A percentile compares a stretch with the other conserved stretches of the same genome.
These are phyloP conservation scores for Halesus radiatus DNA, from an alignment of 1,140 invertebrate species.

Conservation along the genomic window DNA sequence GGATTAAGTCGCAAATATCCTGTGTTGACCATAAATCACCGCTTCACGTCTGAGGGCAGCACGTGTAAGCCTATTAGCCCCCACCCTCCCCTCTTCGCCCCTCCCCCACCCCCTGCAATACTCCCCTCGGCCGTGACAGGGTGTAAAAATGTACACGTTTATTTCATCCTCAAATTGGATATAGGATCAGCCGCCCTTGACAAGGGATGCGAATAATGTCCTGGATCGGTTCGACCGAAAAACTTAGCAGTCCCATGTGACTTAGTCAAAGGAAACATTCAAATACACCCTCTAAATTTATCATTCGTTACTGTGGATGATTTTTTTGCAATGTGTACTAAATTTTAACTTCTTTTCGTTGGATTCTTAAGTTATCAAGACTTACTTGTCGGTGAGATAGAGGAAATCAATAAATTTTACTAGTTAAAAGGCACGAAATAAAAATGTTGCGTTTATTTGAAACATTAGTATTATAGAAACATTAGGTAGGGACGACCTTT, in stretches of 20 bases:
- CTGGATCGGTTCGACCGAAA: not conserved
- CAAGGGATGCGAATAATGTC: constrained; percentile 37
- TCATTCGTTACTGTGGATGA: too few species aligned
- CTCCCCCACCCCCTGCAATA: not conserved
- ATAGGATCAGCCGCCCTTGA: constrained; percentile 39
- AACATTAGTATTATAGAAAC: too few species aligned
- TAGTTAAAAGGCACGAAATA: too few species aligned
- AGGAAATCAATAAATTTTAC: too few species aligned
- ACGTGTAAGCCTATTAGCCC: constrained; percentile 37
- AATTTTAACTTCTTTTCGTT: too few species aligned
- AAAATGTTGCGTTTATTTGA: too few species aligned
- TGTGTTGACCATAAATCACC: constrained; percentile 38
- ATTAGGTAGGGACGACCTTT: too few species aligned
- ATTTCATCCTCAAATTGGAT: constrained; percentile 52
- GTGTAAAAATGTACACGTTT: constrained; percentile 47
- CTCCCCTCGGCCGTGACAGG: constrained; percentile 21
- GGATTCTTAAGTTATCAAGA: too few species aligned
- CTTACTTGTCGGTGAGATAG: too few species aligned
- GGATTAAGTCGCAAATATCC: constrained; percentile 37
- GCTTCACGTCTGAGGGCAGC: constrained; percentile 12
- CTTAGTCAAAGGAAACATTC: not conserved
- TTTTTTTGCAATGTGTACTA: too few species aligned
- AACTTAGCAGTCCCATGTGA: not conserved
- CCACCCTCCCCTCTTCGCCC: not conserved
- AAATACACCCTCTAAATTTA: too few species aligned